These are phyloP conservation scores for Drosophila triauraria DNA, from an alignment of 1,140 invertebrate species.

Conservation along the genomic window DNA sequence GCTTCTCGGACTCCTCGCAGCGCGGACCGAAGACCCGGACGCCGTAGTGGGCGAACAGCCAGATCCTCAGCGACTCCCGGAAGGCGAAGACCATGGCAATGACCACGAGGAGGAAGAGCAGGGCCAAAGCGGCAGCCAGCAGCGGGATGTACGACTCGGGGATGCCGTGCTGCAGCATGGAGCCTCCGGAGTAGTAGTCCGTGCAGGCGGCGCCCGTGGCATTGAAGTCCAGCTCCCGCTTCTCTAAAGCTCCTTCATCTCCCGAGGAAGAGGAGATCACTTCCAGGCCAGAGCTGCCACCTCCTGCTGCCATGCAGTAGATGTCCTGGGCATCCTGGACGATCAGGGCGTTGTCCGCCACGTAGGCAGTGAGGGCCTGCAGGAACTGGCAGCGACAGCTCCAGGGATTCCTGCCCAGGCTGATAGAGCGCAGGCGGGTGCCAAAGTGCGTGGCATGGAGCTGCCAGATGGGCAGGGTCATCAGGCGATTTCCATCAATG, in stretches of 20 bases:
- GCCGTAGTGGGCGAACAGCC: constrained; percentile 95
- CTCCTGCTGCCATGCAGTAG: constrained; percentile 90
- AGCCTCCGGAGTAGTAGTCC: constrained; percentile 93
- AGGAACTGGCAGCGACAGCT: constrained; percentile 95
- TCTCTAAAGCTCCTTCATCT: constrained; percentile 49
- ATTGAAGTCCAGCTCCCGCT: constrained; percentile 92
- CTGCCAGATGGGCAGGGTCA: constrained; percentile 94
- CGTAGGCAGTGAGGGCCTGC: constrained; percentile 93
- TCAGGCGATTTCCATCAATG: constrained; percentile 93
- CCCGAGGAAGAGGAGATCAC: constrained; percentile 9
- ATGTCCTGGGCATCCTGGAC: constrained; percentile 91
- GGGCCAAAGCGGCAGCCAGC: constrained; percentile 91
- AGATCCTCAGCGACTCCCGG: constrained; percentile 92
- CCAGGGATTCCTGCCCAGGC: constrained; percentile 93
- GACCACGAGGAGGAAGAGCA: constrained; percentile 89
- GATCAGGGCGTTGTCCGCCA: constrained; percentile 92
- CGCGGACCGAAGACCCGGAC: constrained; percentile 89
- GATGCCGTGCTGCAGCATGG: constrained; percentile 93
- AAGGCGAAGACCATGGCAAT: constrained; percentile 93
- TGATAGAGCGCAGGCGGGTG: constrained; percentile 89
- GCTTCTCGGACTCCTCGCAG: constrained; percentile 92
- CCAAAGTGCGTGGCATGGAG: constrained; percentile 86
- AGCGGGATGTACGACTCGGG: constrained; percentile 94
- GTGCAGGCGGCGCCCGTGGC: constrained; percentile 90
- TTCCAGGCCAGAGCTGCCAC: constrained; percentile 86